These are phyloP conservation scores for Meriones unguiculatus DNA, from an alignment of 2,113 vertebrate genomes.

Conservation along the genomic window DNA sequence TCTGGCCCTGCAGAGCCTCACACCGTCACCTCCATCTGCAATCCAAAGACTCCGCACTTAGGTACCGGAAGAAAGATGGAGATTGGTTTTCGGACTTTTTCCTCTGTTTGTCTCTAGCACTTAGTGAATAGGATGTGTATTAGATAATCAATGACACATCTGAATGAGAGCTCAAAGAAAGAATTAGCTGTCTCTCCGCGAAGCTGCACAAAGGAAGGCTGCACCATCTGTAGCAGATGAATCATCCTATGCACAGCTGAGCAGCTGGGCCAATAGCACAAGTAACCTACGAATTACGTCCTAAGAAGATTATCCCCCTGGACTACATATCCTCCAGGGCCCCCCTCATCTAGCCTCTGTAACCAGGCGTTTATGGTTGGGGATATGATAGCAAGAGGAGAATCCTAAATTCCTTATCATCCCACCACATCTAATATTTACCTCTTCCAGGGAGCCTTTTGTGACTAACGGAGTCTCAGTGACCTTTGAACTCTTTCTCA, in stretches of 20 bases:
- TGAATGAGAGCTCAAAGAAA: not conserved
- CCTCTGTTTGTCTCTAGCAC: not conserved
- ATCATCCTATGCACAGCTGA: not conserved
- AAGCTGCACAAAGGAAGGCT: not conserved
- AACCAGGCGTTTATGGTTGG: not conserved
- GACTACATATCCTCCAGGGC: not conserved
- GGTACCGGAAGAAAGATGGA: not conserved
- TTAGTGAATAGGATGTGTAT: not conserved
- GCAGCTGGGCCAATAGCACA: not conserved
- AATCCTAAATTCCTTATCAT: not conserved
- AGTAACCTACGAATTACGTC: not conserved
- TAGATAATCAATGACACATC: not conserved
- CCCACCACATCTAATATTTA: too few species aligned
- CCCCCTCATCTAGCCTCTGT: not conserved
- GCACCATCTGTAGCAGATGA: not conserved
- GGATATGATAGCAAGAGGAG: not conserved
- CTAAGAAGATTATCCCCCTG: not conserved
- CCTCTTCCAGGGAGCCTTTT: not conserved
- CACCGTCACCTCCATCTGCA: not conserved
- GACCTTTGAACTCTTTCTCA: not conserved
- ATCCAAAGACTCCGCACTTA: not conserved
- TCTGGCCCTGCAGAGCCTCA: not conserved
- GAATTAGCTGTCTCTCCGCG: not conserved
- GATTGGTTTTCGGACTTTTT: not conserved
- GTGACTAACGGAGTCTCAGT: not conserved